Base-by-base conservation (phyloP, 1,140 invertebrate species). In the Babylonia areolata region DNA sequence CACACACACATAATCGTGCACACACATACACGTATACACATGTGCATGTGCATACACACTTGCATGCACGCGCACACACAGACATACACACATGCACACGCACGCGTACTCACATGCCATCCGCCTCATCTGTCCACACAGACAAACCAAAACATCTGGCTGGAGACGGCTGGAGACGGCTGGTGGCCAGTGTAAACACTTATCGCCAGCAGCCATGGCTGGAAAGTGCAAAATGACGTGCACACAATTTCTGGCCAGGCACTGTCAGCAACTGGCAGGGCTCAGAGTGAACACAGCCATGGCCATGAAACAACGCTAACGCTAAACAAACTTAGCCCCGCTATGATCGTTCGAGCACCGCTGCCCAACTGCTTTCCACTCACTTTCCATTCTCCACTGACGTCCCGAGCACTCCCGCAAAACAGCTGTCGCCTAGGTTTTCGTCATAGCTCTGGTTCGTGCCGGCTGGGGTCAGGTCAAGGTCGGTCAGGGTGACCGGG, bases 341-440 rank as follows among this genome's bases (percentile, higher is more conserved):
- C n/a, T n/a, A n/a, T n/a, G n/a, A n/a, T n/a, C n/a, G n/a, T n/a
- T n/a, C n/a, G n/a, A n/a, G n/a, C n/a, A n/a, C n/a, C n/a, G n/a
- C n/a, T n/a, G n/a, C n/a, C n/a, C n/a, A n/a, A n/a, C n/a, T n/a
- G n/a, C n/a, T n/a, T n/a, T n/a, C n/a, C n/a, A 75, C 35, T 5
- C 58, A 85, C 84, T 51, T 79, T 0, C 78, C 84, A 37, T 81
- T 37, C 3, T 85, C 84, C 11, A 80, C 37, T 46, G 33, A 92
- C 0, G 90, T 91, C 35, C 91, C 91, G 82, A 92, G 81, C 6
- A 92, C 81, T 35, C 91, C 83, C 17, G 91, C 88, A 80, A 91
- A 91, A 75, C 91, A 92, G 2, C 78, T 77, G 40, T 92, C 91
- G 17, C 91, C 91, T 3, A 80, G 78, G 17, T 91, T 89, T 75